Percentiles rank a stretch among this genome's conserved stretches.
Evolutionary conservation across 2,888 invertebrate genomes (phyloP).

Genomic region (Eustalomyia histrio): DNA sequence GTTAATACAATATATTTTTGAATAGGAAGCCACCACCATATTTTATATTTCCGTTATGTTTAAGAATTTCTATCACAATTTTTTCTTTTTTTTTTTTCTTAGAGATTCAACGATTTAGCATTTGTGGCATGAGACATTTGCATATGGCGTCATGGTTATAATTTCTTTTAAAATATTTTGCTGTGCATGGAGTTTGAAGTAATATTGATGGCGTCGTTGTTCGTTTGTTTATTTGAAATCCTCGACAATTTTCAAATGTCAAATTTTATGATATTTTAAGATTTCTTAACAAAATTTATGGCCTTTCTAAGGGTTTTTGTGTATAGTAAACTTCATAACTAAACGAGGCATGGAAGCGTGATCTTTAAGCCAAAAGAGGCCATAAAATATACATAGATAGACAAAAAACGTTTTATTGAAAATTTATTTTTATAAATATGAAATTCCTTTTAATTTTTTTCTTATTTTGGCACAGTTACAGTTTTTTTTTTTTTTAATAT

Average conservation of each 20-base stretch:
- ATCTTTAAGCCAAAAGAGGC: slow-evolving; percentile 40
- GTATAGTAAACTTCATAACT: slow-evolving; percentile 29
- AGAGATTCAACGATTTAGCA: slow-evolving; percentile 3
- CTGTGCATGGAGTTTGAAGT: slow-evolving; percentile 31
- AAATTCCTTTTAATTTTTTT: slow-evolving; percentile 1
- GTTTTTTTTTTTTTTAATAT: background rate
- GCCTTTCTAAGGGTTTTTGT: slow-evolving; percentile 46
- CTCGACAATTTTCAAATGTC: slow-evolving; percentile 70
- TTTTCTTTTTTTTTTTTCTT: slow-evolving; percentile 21
- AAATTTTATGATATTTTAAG: slow-evolving; percentile 76
- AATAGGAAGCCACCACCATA: slow-evolving; percentile 63
- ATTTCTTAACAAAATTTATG: slow-evolving; percentile 66
- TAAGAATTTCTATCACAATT: slow-evolving; percentile 51
- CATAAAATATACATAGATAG: slow-evolving; percentile 33
- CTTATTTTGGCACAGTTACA: slow-evolving; percentile 1
- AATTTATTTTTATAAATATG: slow-evolving; percentile 40
- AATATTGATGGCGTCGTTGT: slow-evolving; percentile 61
- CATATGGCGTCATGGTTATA: slow-evolving; percentile 70
- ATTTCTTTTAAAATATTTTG: slow-evolving; percentile 48
- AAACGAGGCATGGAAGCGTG: slow-evolving; percentile 49
- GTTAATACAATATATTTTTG: slow-evolving; percentile 15
- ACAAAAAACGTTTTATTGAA: slow-evolving; percentile 51
- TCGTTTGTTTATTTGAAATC: slow-evolving; percentile 47
- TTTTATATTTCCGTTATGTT: slow-evolving; percentile 63
- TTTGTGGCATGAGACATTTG: slow-evolving; percentile 68